Evolutionary conservation across 1,140 invertebrate genomes (phyloP).

Genomic region (Eurytemora carolleeae): DNA sequence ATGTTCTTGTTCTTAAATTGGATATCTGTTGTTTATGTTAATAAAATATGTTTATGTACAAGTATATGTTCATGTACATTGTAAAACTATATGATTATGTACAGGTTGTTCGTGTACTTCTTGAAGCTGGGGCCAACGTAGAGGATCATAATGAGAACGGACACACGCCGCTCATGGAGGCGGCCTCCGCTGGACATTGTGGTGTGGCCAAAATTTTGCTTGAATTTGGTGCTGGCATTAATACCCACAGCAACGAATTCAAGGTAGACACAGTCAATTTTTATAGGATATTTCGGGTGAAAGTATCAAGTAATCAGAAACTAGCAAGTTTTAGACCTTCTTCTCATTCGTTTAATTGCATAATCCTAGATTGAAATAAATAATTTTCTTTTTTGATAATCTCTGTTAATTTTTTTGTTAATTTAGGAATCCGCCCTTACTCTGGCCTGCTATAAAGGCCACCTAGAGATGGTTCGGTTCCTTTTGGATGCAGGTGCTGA

Average conservation of each 20-base stretch:
- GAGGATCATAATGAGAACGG: conserved; percentile 98
- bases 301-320: too few species aligned
- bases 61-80: not conserved
- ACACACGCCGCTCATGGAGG: conserved; percentile 96
- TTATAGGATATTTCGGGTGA: not conserved
- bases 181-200: conserved; percentile 87
- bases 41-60: too few species aligned
- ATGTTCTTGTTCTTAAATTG: too few species aligned
- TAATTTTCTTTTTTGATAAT: too few species aligned
- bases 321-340: too few species aligned
- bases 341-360: too few species aligned
- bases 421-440: conserved; percentile 60
- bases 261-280: conserved; percentile 40
- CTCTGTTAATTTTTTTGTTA: too few species aligned
- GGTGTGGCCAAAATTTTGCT: conserved; percentile 78
- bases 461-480: conserved; percentile 91
- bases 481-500: conserved; percentile 80
- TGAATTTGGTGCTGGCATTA: conserved; percentile 81
- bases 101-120: conserved; percentile 41
- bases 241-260: conserved; percentile 97
- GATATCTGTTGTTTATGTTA: too few species aligned
- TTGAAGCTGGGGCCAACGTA: conserved; percentile 78
- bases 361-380: too few species aligned
- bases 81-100: not conserved
- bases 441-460: conserved; percentile 91